A percentile compares a stretch with the other conserved stretches of the same genome.
Evolutionary conservation across 2,113 vertebrate species (phyloP).

Genomic region (Fulmarus glacialis): DNA sequence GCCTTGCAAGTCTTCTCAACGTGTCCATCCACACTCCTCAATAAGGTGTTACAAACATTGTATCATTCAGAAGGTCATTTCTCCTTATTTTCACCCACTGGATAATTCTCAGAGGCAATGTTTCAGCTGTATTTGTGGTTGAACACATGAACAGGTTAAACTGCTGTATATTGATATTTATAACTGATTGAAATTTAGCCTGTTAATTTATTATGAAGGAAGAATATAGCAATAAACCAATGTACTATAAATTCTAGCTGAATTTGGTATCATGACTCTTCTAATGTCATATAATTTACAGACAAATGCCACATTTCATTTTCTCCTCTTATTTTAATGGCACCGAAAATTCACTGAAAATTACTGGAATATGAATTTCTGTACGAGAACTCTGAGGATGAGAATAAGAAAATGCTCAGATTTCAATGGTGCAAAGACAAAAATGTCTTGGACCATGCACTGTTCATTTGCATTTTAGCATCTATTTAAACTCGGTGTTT

Average conservation of each 20-base stretch:
- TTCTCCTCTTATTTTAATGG: neutral
- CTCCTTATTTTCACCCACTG: neutral
- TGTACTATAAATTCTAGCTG: neutral
- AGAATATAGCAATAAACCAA: neutral
- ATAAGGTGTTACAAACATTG: neutral
- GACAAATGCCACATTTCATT: neutral
- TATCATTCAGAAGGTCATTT: neutral
- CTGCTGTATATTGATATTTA: neutral
- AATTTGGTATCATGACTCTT: neutral
- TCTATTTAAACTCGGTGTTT: slow-evolving; percentile 2
- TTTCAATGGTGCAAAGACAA: neutral
- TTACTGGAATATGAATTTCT: neutral
- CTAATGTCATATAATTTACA: neutral
- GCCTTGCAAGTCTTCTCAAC: neutral
- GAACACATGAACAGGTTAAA: neutral
- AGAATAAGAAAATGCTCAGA: neutral
- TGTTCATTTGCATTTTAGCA: neutral
- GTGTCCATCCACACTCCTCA: neutral
- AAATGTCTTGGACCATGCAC: neutral
- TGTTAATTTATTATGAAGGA: slow-evolving; percentile 9
- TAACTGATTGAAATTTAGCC: neutral
- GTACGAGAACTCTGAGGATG: neutral
- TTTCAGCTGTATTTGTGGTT: neutral
- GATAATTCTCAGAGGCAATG: neutral
- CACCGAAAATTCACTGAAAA: neutral